Evolutionary conservation across 2,113 vertebrate genomes (phyloP).

Genomic region (Engraulis encrasicolus): DNA sequence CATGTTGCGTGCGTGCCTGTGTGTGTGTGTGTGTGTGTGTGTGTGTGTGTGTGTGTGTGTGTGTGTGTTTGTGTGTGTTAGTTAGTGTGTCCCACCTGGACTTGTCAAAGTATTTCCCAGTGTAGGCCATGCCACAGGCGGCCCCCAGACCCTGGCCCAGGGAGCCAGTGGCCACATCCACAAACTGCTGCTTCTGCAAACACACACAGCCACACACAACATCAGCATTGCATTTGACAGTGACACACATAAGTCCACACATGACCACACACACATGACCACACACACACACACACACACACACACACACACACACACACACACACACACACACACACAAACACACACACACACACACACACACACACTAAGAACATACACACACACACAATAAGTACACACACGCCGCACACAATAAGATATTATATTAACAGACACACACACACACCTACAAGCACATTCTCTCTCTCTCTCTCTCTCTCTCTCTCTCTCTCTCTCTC

Average conservation of each 20-base stretch:
- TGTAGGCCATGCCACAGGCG: conserved; percentile 95
- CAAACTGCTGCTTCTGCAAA: conserved; percentile 90
- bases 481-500: too few species aligned
- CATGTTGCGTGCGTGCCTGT: too few species aligned
- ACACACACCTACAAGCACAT: too few species aligned
- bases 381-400: background rate
- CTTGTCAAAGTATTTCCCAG: conserved; percentile 94
- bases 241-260: conserved; percentile 71
- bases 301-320: background rate
- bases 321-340: too few species aligned
- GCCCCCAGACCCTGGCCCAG: conserved; percentile 92
- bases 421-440: background rate
- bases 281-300: conserved; percentile 7
- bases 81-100: conserved; percentile 81
- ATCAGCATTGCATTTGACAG: background rate
- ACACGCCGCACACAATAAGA: background rate
- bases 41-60: background rate
- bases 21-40: background rate
- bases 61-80: background rate
- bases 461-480: too few species aligned
- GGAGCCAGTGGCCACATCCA: conserved; percentile 91
- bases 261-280: background rate
- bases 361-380: too few species aligned
- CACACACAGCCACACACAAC: conserved; percentile 44
- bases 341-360: too few species aligned